Evolutionary conservation across 1,140 invertebrate species (phyloP), one percentile per base, ranked within the genome.

Genomic region (Penaeus japonicus): DNA sequence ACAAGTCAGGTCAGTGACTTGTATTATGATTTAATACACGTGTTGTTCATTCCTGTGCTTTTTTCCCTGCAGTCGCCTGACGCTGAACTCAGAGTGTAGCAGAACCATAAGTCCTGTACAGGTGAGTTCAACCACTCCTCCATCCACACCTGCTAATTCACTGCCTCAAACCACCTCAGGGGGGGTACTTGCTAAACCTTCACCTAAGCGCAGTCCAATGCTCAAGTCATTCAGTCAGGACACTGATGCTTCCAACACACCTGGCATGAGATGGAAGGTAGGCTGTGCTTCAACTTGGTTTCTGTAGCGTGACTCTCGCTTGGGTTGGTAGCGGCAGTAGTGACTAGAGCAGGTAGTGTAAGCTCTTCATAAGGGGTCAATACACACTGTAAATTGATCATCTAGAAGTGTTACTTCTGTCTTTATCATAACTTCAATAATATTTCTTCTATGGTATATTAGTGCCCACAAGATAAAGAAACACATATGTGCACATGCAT

Each of bases 171-270:
- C 75, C 59, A 59, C 27, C 53, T 54, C 75, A 59, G 77, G 55
- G 20, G 73, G 30, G 22, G 79, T 39, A 80, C 30, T 77, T 47
- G 55, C 47, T 35, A 79, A 78, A 62, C 54, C 75, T 47, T 80
- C 84, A 62, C 75, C 75, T 79, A 79, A 62, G 70, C 84, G 84
- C 84, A 86, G 84, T 79, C 84, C 84, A n/a, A 86, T 86, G 84
- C 77, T 86, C 27, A 86, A 86, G 84, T 86, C 84, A 22, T 86
- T 55, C 73, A 86, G 84, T 86, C 84, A 86, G 84, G 84, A 86
- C 77, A 59, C 57, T 62, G 57, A 57, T 62, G 57, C 30, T 22
- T 47, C 30, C 84, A 27, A 24, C 77, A 85, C 32, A 57, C 55
- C 73, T 53, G 55, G 39, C 32, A 53, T 32, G n/a, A 35, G 24